phyloP scores from a whole-genome alignment of 1,140 invertebrate genomes.

The Rhyacophila brunnea region DNA sequence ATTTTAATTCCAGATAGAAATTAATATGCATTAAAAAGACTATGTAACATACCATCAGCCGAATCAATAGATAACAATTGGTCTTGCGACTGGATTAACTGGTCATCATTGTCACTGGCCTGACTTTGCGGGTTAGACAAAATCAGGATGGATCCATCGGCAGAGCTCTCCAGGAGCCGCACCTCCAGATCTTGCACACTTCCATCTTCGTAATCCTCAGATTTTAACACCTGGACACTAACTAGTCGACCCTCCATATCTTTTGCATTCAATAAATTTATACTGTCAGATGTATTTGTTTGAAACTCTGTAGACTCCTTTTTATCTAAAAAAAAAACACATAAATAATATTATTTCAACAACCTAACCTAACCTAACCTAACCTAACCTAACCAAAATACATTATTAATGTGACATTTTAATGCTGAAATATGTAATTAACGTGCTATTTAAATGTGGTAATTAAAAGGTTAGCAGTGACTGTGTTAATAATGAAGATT shows the following conservation, averaged over 20 bases:
- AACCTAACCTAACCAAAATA: no score
- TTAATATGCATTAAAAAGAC: no score
- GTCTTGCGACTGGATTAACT: background rate
- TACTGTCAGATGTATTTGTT: background rate
- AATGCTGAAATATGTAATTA: no score
- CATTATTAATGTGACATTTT: no score
- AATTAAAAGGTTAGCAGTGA: no score
- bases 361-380: no score
- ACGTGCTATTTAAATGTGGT: no score
- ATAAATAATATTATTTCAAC: no score
- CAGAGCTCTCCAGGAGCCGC: conserved; percentile 3
- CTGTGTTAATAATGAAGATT: no score
- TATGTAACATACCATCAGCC: background rate
- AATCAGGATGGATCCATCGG: conserved; percentile 12
- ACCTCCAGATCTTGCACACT: conserved; percentile 13
- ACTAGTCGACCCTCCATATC: background rate
- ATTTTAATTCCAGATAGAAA: no score
- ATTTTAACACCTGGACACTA: conserved; percentile 4
- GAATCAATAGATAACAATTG: background rate
- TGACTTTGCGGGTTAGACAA: background rate
- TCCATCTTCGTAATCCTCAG: conserved; percentile 5
- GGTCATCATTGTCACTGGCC: background rate
- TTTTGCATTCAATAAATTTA: background rate
- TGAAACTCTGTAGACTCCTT: background rate
- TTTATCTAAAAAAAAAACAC: background rate